Base-by-base conservation (phyloP, 1,140 invertebrate genomes). In the Alviniconcha marisindica region DNA sequence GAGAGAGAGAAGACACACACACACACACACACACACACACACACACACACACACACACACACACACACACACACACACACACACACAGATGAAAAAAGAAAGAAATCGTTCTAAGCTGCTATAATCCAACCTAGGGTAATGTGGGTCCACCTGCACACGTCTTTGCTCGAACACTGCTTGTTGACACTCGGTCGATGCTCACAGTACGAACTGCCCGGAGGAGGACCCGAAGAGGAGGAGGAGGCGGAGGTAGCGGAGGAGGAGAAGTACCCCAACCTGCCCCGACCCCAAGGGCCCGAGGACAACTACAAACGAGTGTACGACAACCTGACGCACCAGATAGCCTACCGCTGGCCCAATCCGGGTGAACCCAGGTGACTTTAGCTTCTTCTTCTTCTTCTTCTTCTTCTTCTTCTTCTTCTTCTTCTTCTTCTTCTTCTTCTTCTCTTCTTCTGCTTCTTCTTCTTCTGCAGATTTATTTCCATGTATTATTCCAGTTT, bases 331-430 rank as follows among this genome's bases (percentile, higher is more conserved):
- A 85, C 85, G 3, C 66, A 84, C 15, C 83, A 86, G 81, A 86
- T 87, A 76, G 88, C 88, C 24, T 89, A 89, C 84, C 77, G 88
- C 74, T 82, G 88, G 56, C 88, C 88, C 21, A 87, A 89, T 36
- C 87, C 88, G 3, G 88, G 88, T n/a, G 60, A 79, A 15, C 87
- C 88, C 33, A 87, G 86, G 87, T 88, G 40, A 60, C 12, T 21
- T 51, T 51, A 51, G 21, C 56, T n/a, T 24, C 7, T 24, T 60
- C 56, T 60, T 24, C n/a, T 2, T 60, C 56, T 60, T 4, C 18
- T 7, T 69, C 63, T 33, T 24, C 4, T 7, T 5, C 14, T 0
- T 14, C 56, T n/a, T 24, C 56, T 7, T 60, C 14, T 33, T 18
- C 18, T 7, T 31, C 28, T 28, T 71, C 15, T 10, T 14, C 28